Evolutionary conservation across 2,888 invertebrate genomes (phyloP).

Genomic region (Brenthis ino): DNA sequence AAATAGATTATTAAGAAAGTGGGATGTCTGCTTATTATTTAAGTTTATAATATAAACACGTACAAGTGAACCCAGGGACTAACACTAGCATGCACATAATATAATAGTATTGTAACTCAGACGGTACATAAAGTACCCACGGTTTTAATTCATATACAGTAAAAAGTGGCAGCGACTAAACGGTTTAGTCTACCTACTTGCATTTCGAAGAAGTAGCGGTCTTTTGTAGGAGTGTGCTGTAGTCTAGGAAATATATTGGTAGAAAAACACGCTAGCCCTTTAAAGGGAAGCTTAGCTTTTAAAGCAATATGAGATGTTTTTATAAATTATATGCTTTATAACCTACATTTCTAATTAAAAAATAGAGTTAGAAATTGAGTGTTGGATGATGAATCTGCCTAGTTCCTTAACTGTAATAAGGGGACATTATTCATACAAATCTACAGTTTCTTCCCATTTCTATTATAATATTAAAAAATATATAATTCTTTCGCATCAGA

Average conservation of each 20-base stretch:
- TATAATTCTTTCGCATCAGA: no score
- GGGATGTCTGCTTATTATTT: no score
- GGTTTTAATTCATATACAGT: slow-evolving; percentile 8
- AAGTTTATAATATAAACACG: no score
- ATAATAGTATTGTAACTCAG: background rate
- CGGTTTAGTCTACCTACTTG: slow-evolving; percentile 11
- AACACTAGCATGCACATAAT: background rate
- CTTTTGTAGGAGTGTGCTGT: background rate
- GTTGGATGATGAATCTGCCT: no score
- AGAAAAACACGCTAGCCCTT: slow-evolving; percentile 7
- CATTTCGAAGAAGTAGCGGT: slow-evolving; percentile 8
- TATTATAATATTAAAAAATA: no score
- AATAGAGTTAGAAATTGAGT: no score
- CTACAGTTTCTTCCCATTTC: no score
- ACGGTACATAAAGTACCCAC: slow-evolving; percentile 16
- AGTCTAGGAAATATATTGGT: slow-evolving; percentile 1
- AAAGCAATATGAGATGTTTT: background rate
- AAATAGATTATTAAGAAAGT: no score
- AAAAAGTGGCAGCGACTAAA: slow-evolving; percentile 15
- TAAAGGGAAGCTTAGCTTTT: background rate
- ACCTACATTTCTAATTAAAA: no score
- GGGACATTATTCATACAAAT: no score
- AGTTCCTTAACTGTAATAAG: no score
- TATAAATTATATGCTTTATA: no score
- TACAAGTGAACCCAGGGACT: background rate